Conservation (phyloP, 2,797 vertebrate species). For the Bradypodion ventrale region DNA sequence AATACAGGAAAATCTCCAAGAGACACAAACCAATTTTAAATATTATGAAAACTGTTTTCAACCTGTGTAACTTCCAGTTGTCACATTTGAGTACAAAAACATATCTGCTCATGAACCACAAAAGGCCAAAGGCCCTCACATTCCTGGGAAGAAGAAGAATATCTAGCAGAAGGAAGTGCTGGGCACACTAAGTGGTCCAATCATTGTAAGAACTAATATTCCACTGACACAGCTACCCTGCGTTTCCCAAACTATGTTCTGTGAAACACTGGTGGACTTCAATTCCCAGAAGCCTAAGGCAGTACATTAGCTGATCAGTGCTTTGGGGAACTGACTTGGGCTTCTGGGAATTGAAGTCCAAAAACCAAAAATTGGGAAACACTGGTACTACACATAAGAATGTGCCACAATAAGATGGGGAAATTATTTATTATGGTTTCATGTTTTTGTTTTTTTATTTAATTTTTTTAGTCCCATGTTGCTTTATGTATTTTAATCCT, state of each 20-base stretch:
- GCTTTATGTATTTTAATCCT: too few relatives aligned
- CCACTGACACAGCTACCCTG: background rate
- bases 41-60: background rate
- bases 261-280: too few relatives aligned
- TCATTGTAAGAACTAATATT: constrained; percentile 38
- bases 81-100: background rate
- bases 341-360: too few relatives aligned
- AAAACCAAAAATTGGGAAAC: too few relatives aligned
- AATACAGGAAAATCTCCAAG: background rate
- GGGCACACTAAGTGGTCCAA: constrained; percentile 21
- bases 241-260: too few relatives aligned
- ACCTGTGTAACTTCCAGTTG: background rate
- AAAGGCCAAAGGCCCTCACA: background rate
- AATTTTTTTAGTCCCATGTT: too few relatives aligned
- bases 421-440: too few relatives aligned
- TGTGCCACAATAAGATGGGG: background rate
- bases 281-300: too few relatives aligned
- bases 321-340: too few relatives aligned
- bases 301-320: too few relatives aligned
- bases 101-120: background rate
- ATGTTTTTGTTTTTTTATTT: too few relatives aligned
- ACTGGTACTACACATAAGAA: constrained; percentile 17
- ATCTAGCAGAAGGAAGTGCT: constrained; percentile 41
- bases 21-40: background rate
- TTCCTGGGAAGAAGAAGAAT: background rate